phyloP scores from a whole-genome alignment of 2,113 vertebrate species.

The Entosphenus tridentatus region DNA sequence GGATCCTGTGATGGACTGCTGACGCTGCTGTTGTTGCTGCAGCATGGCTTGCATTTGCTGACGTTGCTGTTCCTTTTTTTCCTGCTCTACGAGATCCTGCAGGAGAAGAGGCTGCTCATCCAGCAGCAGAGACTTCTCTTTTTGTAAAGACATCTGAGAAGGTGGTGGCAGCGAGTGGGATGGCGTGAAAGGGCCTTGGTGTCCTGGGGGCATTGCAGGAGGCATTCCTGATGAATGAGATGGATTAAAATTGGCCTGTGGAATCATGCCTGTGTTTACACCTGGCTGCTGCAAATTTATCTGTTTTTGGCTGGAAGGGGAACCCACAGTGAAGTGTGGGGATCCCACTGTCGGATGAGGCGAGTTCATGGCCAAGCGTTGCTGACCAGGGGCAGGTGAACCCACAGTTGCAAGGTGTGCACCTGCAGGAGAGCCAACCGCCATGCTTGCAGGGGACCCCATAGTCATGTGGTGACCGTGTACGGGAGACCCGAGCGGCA shows the following conservation, averaged over 20 bases:
- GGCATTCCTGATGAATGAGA: neutral
- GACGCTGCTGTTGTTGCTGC: conserved; percentile 34
- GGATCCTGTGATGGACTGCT: conserved; percentile 36
- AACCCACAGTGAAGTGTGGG: neutral
- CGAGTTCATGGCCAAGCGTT: conserved; percentile 1
- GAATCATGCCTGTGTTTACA: too few species aligned
- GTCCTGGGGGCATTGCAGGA: neutral
- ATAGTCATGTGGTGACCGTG: neutral
- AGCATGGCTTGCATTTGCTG: conserved; percentile 97
- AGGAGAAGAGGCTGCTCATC: conserved; percentile 83
- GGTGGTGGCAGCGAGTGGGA: neutral
- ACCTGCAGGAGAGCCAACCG: too few species aligned
- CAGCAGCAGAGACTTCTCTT: conserved; percentile 47
- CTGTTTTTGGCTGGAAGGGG: neutral
- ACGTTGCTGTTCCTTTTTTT: conserved; percentile 85
- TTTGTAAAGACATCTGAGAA: conserved; percentile 1
- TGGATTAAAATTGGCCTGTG: too few species aligned
- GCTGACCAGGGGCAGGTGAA: neutral
- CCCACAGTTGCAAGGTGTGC: too few species aligned
- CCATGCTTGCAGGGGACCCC: conserved; percentile 1
- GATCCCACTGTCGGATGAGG: conserved; percentile 2
- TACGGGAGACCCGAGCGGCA: neutral
- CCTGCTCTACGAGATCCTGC: conserved; percentile 87
- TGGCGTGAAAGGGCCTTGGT: neutral
- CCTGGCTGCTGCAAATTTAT: neutral